These are phyloP conservation scores for Jacana jacana DNA, from an alignment of 2,113 vertebrate species.

Conservation along the genomic window DNA sequence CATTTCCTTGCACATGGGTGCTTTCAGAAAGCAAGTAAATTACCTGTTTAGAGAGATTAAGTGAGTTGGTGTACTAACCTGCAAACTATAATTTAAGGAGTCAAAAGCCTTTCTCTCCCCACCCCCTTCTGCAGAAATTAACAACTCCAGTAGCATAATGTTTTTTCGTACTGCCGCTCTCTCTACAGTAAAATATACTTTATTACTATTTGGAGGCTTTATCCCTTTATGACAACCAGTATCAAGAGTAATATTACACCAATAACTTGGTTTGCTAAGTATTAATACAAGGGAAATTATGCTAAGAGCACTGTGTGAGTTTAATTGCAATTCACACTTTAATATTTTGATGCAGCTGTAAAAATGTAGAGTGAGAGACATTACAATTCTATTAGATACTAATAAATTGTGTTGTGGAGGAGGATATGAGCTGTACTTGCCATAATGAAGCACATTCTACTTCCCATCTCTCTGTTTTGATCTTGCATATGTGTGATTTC, in stretches of 20 bases:
- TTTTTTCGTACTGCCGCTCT: conserved; percentile 1
- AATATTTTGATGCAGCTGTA: conserved; percentile 74
- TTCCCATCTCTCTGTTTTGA: conserved; percentile 23
- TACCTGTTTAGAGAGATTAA: conserved; percentile 64
- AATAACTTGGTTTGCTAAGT: conserved; percentile 72
- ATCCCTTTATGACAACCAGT: conserved; percentile 65
- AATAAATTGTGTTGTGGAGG: conserved; percentile 67
- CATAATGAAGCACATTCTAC: conserved; percentile 18
- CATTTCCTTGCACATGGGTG: conserved; percentile 62
- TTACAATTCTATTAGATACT: conserved; percentile 71
- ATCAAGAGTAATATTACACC: conserved; percentile 69
- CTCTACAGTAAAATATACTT: conserved; percentile 56
- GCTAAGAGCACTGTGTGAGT: conserved; percentile 66
- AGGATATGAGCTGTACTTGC: conserved; percentile 47
- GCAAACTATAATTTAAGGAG: conserved; percentile 62
- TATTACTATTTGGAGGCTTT: conserved; percentile 63
- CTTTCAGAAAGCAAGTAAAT: conserved; percentile 65
- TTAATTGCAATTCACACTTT: conserved; percentile 70
- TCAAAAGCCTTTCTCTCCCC: conserved; percentile 27
- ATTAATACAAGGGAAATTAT: conserved; percentile 73
- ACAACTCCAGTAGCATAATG: conserved; percentile 33
- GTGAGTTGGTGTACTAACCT: conserved; percentile 29
- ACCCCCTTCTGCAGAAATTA: conserved; percentile 40
- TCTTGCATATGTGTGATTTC: background rate
- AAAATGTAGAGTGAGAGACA: conserved; percentile 69